Base-by-base conservation (phyloP, 2,797 vertebrate species). In the Enoplosus armatus region DNA sequence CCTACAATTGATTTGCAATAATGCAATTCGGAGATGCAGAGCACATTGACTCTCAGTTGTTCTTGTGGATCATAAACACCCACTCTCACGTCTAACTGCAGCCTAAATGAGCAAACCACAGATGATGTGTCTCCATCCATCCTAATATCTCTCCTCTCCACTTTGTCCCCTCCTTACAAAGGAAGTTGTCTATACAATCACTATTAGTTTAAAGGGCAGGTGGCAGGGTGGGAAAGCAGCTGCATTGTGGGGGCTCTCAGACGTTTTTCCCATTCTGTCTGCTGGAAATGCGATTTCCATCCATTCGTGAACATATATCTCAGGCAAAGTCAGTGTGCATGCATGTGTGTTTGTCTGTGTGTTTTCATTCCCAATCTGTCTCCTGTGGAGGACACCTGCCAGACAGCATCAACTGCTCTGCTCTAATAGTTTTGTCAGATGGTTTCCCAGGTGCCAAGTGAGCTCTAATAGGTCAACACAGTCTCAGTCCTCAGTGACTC, bases 181-280 rank as follows among this genome's bases (percentile, higher is more conserved):
- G 93, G 93, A 94, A 94, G 92, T 93, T 94, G 91, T 92, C 90
- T 91, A 91, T 94, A 92, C 90, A 90, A 88, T 94, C 89, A 90
- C 91, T 94, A 95, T 96, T 95, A 95, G 95, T 96, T 96, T 94
- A 96, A 86, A 82, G 79, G 94, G 95, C 95, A 96, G 95, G 95
- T 96, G 95, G 94, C 87, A 84, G 91, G 87, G 92, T 84, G 88
- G 90, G 84, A 89, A 89, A 91, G 93, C 95, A 96, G 95, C 95
- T 96, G 95, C 93, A 77, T 82, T 41, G 65, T 89, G 91, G 93
- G 86, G 88, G 90, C 91, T 80, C 80, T 78, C 66, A 79, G 89
- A 86, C 88, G 43, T 92, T 82, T 91, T 89, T 87, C 86, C 89
- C 90, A 78, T 87, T 87, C 91, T 93, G 94, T 92, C 93, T 93